phyloP scores from a whole-genome alignment of 1,140 invertebrate genomes.

The Pseudobourletiella spinata region DNA sequence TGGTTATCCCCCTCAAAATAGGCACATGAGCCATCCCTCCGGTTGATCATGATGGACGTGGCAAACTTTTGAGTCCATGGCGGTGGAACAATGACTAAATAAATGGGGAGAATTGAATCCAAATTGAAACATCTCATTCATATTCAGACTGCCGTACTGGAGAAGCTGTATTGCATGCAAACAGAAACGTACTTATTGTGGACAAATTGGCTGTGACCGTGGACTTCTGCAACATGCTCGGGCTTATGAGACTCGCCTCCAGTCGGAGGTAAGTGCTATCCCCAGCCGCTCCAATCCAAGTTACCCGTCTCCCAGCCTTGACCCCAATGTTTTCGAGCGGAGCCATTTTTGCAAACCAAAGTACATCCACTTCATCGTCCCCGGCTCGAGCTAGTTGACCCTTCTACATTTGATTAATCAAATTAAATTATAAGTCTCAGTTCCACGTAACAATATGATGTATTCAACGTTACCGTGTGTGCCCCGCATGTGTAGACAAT shows the following conservation, averaged over 20 bases:
- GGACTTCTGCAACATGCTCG: slow-evolving; percentile 70
- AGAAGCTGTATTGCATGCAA: too few relatives aligned
- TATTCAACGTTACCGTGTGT: slow-evolving; percentile 78
- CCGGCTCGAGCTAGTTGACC: slow-evolving; percentile 71
- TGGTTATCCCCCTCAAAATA: slow-evolving; percentile 69
- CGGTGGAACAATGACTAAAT: slow-evolving; percentile 56
- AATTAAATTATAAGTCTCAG: not conserved
- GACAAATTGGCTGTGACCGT: slow-evolving; percentile 68
- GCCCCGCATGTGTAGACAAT: slow-evolving; percentile 90
- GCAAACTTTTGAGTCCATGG: slow-evolving; percentile 48
- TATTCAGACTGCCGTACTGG: too few relatives aligned
- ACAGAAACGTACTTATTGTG: slow-evolving; percentile 62
- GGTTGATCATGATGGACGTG: slow-evolving; percentile 57
- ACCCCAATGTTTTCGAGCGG: slow-evolving; percentile 51
- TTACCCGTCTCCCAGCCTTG: slow-evolving; percentile 67
- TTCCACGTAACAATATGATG: too few relatives aligned
- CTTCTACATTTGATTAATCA: slow-evolving; percentile 52
- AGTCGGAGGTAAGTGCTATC: slow-evolving; percentile 92
- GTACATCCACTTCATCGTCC: slow-evolving; percentile 29
- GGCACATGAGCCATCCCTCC: slow-evolving; percentile 69
- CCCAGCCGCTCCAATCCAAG: slow-evolving; percentile 86
- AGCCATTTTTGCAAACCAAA: slow-evolving; percentile 42
- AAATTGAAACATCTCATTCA: too few relatives aligned
- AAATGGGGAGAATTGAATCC: too few relatives aligned
- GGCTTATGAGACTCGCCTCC: slow-evolving; percentile 85